Conservation (phyloP, 1,140 invertebrate genomes). For the Drosophila punjabiensis region DNA sequence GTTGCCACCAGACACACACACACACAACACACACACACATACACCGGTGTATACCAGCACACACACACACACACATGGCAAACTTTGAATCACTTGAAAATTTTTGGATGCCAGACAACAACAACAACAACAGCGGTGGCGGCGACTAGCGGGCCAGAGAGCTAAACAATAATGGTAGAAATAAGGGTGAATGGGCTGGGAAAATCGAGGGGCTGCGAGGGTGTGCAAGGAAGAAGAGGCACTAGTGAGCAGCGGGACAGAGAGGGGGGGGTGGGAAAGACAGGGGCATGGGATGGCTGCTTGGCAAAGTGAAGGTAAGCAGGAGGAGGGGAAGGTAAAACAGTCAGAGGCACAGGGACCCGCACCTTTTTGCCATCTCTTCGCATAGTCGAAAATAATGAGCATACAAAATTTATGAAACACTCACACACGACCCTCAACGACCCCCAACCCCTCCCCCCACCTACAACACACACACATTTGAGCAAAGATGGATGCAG, state of each 20-base stretch:
- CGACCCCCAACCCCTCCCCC: neutral
- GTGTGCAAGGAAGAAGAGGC: neutral
- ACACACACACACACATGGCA: constrained; percentile 23
- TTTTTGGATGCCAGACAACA: constrained; percentile 46
- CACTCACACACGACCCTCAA: constrained; percentile 34
- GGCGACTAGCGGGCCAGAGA: neutral
- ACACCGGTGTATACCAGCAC: neutral
- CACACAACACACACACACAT: constrained; percentile 12
- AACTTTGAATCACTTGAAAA: constrained; percentile 56
- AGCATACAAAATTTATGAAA: constrained; percentile 75
- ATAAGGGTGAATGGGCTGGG: constrained; percentile 14
- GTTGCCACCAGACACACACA: constrained; percentile 56
- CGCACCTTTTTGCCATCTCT: constrained; percentile 64
- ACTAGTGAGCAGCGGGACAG: neutral
- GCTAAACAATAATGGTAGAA: constrained; percentile 30
- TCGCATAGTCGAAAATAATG: constrained; percentile 72
- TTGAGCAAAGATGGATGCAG: constrained; percentile 2
- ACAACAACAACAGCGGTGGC: constrained; percentile 11
- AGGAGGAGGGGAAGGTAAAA: neutral
- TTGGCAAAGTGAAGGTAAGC: too few species aligned
- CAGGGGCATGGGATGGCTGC: too few species aligned
- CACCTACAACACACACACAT: neutral
- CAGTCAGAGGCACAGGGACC: constrained; percentile 13
- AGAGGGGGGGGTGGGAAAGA: neutral
- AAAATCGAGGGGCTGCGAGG: neutral